These are phyloP conservation scores for Anthophora plumipes DNA, from an alignment of 2,888 invertebrate genomes.

Conservation along the genomic window DNA sequence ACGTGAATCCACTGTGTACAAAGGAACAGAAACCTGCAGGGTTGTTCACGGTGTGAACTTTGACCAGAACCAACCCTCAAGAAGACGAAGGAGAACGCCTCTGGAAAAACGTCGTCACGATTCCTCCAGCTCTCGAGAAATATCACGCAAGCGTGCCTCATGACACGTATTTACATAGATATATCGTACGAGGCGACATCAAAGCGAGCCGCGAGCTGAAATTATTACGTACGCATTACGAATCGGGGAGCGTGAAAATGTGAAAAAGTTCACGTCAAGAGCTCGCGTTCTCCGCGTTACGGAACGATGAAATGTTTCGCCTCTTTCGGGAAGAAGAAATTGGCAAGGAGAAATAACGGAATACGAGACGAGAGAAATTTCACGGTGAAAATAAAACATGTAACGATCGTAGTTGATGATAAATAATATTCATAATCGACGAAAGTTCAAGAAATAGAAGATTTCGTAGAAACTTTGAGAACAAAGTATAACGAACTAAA, in stretches of 20 bases:
- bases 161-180: neutral
- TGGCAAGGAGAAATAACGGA: too few species aligned
- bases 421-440: too few species aligned
- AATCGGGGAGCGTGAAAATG: conserved; percentile 36
- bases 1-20: neutral
- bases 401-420: too few species aligned
- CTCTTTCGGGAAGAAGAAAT: neutral
- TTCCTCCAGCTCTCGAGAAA: conserved; percentile 7
- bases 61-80: neutral
- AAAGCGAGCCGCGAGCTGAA: conserved; percentile 15
- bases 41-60: neutral
- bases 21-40: neutral
- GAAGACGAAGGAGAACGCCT: neutral
- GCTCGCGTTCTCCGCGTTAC: neutral
- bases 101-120: conserved; percentile 2
- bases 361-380: too few species aligned
- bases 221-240: conserved; percentile 45
- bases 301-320: neutral
- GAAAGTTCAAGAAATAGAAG: too few species aligned
- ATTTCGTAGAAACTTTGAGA: too few species aligned
- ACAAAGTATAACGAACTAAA: too few species aligned
- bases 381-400: too few species aligned
- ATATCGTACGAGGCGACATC: neutral
- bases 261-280: conserved; percentile 20
- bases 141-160: conserved; percentile 19